Percentiles rank a stretch among this genome's conserved stretches.
phyloP scores from a whole-genome alignment of 2,797 vertebrate species.

The Megalops cyprinoides region DNA sequence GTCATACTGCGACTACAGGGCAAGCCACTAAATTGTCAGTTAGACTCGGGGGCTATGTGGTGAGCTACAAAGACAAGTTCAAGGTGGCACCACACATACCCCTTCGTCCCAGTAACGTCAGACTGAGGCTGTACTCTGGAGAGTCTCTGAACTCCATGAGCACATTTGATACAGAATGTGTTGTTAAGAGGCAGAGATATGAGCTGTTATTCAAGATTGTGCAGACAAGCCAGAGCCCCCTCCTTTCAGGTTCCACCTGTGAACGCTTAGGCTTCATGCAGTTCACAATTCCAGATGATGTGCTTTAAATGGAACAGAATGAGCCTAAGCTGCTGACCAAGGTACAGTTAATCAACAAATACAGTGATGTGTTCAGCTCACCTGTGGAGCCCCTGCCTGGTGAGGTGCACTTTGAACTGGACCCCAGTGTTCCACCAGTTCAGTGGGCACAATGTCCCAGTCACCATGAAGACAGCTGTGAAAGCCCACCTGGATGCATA shows the following conservation, averaged over 20 bases:
- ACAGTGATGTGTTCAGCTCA: slow-evolving; percentile 31
- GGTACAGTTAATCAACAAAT: slow-evolving; percentile 16
- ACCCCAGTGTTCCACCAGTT: slow-evolving; percentile 8
- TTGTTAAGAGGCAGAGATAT: background rate
- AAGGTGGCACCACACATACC: slow-evolving; percentile 3
- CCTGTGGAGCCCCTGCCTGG: slow-evolving; percentile 30
- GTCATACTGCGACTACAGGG: background rate
- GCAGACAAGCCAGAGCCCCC: slow-evolving; percentile 24
- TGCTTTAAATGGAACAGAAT: slow-evolving; percentile 10
- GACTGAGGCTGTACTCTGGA: slow-evolving; percentile 31
- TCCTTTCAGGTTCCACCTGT: slow-evolving; percentile 35
- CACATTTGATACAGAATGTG: slow-evolving; percentile 21
- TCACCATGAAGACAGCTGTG: no score
- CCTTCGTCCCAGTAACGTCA: background rate
- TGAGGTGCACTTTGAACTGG: slow-evolving; percentile 34
- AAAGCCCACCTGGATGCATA: no score
- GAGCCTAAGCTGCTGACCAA: slow-evolving; percentile 3
- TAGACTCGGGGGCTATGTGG: slow-evolving; percentile 31
- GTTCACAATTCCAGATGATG: slow-evolving; percentile 34
- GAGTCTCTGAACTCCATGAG: slow-evolving; percentile 16
- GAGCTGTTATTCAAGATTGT: slow-evolving; percentile 28
- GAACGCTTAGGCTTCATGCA: slow-evolving; percentile 23
- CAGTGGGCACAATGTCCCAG: no score
- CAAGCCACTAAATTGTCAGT: slow-evolving; percentile 22
- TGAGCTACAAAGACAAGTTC: slow-evolving; percentile 24